Conservation (phyloP, 1,140 invertebrate species). For the Lepidotrigona ventralis region DNA sequence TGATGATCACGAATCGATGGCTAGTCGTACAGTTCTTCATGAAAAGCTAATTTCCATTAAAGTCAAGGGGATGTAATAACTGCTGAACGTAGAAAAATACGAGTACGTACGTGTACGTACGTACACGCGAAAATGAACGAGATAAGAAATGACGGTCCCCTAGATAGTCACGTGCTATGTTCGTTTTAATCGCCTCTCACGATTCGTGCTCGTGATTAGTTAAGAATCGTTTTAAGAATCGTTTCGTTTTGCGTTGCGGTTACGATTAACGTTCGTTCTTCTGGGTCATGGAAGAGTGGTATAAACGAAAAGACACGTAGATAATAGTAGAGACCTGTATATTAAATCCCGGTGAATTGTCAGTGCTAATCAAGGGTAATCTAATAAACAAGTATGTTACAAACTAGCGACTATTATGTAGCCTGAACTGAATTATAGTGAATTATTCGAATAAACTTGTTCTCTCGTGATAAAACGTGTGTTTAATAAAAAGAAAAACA, state of each 20-base stretch:
- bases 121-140: background rate
- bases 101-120: background rate
- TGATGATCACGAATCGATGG: slow-evolving; percentile 30
- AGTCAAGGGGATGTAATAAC: background rate
- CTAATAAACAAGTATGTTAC: slow-evolving; percentile 70
- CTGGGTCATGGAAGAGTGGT: slow-evolving; percentile 55
- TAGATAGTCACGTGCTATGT: slow-evolving; percentile 7
- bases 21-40: slow-evolving; percentile 49
- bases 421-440: slow-evolving; percentile 72
- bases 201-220: slow-evolving; percentile 12
- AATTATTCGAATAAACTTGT: slow-evolving; percentile 78
- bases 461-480: slow-evolving; percentile 75
- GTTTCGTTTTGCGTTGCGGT: slow-evolving; percentile 46
- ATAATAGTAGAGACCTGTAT: slow-evolving; percentile 73
- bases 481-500: slow-evolving; percentile 10
- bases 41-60: slow-evolving; percentile 4
- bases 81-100: background rate
- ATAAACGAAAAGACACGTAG: slow-evolving; percentile 67
- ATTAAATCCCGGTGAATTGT: slow-evolving; percentile 71
- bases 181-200: slow-evolving; percentile 24
- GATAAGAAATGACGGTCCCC: background rate
- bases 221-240: slow-evolving; percentile 48
- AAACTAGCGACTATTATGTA: slow-evolving; percentile 73
- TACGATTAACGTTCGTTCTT: slow-evolving; percentile 32
- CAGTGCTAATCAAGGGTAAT: slow-evolving; percentile 71